Evolutionary conservation across 2,113 vertebrate species (phyloP).

Genomic region (Erythrocercus mccallii): DNA sequence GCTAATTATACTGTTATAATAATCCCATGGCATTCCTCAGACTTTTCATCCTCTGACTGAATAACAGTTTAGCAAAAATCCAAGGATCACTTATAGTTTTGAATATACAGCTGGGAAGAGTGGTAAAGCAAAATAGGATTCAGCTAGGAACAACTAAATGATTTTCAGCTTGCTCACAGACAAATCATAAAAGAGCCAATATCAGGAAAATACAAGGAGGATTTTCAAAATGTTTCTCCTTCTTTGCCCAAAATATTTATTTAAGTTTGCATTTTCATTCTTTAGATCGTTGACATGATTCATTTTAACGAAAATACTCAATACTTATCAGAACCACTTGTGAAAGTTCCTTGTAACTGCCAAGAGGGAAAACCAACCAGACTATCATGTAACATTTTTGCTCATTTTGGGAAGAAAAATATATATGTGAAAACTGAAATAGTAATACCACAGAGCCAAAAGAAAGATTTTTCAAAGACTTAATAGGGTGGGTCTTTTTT

Average conservation of each 20-base stretch:
- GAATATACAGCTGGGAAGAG: neutral
- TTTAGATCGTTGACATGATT: neutral
- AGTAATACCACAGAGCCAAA: neutral
- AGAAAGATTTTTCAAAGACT: neutral
- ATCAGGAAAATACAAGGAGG: neutral
- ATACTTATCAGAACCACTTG: conserved; percentile 17
- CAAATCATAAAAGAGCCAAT: neutral
- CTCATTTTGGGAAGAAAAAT: neutral
- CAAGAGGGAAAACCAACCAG: neutral
- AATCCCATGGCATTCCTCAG: neutral
- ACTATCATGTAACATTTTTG: neutral
- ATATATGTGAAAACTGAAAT: neutral
- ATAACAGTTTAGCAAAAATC: neutral
- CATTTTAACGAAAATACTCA: neutral
- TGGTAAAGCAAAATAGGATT: neutral
- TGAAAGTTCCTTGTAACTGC: neutral
- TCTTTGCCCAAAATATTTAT: neutral
- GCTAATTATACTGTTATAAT: conserved; percentile 42
- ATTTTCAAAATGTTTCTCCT: neutral
- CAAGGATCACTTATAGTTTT: neutral
- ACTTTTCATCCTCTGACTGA: conserved; percentile 23
- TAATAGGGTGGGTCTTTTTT: accelerated
- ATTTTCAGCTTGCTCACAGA: neutral
- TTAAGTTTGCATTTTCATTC: neutral
- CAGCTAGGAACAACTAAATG: neutral